phyloP scores from a whole-genome alignment of 2,888 invertebrate species.

The Dione juno region DNA sequence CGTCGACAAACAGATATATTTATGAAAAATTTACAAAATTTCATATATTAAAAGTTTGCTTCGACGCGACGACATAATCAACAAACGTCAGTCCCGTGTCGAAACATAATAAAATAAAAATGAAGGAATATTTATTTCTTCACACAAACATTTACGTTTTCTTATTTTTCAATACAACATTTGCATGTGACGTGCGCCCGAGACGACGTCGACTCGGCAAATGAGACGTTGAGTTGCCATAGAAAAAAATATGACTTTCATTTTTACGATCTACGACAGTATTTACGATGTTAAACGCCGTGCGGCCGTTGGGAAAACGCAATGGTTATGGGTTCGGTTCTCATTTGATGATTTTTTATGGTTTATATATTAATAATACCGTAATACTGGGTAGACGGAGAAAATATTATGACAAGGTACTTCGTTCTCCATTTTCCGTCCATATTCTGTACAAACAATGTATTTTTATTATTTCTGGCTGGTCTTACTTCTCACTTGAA shows the following conservation, averaged over 20 bases:
- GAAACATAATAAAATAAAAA: constrained; percentile 63
- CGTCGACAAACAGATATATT: background rate
- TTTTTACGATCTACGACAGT: constrained; percentile 23
- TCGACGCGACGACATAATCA: constrained; percentile 37
- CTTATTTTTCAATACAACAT: constrained; percentile 59
- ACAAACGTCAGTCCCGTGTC: constrained; percentile 64
- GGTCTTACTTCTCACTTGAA: no score
- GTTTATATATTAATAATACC: no score
- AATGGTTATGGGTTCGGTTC: background rate
- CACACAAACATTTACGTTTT: constrained; percentile 53
- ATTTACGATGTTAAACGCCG: background rate
- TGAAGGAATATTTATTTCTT: constrained; percentile 18
- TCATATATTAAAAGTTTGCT: background rate
- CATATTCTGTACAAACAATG: no score
- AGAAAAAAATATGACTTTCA: constrained; percentile 32
- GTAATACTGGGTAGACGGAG: no score
- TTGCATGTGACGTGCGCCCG: constrained; percentile 65
- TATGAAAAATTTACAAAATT: background rate
- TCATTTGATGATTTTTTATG: background rate
- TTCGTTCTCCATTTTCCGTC: no score
- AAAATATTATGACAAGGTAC: no score
- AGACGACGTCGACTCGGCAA: constrained; percentile 52
- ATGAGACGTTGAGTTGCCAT: constrained; percentile 50
- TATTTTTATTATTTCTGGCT: no score
- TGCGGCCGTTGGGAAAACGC: background rate